Conservation (phyloP, 1,140 invertebrate genomes). For the Cotesia vestalis region DNA sequence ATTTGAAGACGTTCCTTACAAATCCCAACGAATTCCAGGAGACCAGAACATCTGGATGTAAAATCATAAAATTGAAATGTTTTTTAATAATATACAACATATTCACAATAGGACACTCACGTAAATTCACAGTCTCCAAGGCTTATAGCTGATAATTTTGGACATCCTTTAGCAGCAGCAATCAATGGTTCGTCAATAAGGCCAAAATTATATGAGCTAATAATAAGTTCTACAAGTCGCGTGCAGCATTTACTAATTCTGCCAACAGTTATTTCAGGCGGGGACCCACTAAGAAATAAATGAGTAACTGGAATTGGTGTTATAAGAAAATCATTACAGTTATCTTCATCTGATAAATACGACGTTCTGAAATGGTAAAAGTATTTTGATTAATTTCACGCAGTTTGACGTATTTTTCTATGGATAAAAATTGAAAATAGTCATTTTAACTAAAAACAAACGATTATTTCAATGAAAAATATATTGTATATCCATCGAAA, state of each 20-base stretch:
- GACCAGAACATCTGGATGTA: constrained; percentile 53
- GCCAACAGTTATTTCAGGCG: constrained; percentile 46
- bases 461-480: too few species aligned
- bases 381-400: constrained; percentile 19
- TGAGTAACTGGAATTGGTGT: constrained; percentile 58
- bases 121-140: constrained; percentile 62
- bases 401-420: background rate
- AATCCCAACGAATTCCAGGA: constrained; percentile 55
- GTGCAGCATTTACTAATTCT: constrained; percentile 53
- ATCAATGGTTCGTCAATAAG: constrained; percentile 53
- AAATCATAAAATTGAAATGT: constrained; percentile 15
- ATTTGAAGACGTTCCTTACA: constrained; percentile 53
- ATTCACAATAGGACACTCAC: constrained; percentile 44
- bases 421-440: background rate
- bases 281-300: constrained; percentile 58
- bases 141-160: constrained; percentile 53
- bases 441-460: too few species aligned
- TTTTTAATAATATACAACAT: constrained; percentile 16
- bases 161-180: constrained; percentile 51
- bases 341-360: constrained; percentile 56
- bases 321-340: constrained; percentile 50
- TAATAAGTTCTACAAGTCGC: constrained; percentile 54
- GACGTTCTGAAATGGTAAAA: constrained; percentile 45
- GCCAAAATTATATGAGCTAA: constrained; percentile 52
- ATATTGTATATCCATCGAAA: too few species aligned